These are phyloP conservation scores for Nipponacmea schrenckii DNA, from an alignment of 2,888 invertebrate genomes.

Conservation along the genomic window DNA sequence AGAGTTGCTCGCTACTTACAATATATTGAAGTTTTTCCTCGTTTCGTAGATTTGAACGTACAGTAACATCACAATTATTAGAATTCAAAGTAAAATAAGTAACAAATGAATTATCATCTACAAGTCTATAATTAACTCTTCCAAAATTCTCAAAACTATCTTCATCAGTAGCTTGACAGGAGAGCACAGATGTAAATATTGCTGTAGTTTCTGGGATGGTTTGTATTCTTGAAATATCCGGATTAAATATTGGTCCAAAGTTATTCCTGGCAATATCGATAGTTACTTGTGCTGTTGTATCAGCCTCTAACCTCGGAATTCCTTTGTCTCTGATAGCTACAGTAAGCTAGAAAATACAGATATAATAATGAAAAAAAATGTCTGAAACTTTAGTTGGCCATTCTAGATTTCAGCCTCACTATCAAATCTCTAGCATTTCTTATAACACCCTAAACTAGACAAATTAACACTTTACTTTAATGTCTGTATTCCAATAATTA, in stretches of 20 bases:
- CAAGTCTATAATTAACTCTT: slow-evolving; percentile 42
- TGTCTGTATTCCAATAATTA: no score
- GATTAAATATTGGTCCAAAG: slow-evolving; percentile 47
- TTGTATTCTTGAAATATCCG: slow-evolving; percentile 35
- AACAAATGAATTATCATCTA: slow-evolving; percentile 53
- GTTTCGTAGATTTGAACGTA: slow-evolving; percentile 34
- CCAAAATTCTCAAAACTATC: slow-evolving; percentile 38
- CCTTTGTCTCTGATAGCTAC: slow-evolving; percentile 52
- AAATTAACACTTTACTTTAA: no score
- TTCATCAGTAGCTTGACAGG: slow-evolving; percentile 43
- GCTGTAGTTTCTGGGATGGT: slow-evolving; percentile 39
- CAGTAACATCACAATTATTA: slow-evolving; percentile 41
- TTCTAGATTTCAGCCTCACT: no score
- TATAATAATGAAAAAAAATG: no score
- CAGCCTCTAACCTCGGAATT: slow-evolving; percentile 31
- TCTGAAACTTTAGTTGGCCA: no score
- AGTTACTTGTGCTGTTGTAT: slow-evolving; percentile 37
- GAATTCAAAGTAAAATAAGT: slow-evolving; percentile 49
- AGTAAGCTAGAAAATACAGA: slow-evolving; percentile 29
- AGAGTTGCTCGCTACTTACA: slow-evolving; percentile 7
- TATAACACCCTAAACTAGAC: no score
- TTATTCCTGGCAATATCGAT: slow-evolving; percentile 47
- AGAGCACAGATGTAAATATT: slow-evolving; percentile 34
- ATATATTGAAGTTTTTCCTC: slow-evolving; percentile 38
- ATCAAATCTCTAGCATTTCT: no score